Conservation (phyloP, 2,888 invertebrate species). For the Zonitis immaculata region DNA sequence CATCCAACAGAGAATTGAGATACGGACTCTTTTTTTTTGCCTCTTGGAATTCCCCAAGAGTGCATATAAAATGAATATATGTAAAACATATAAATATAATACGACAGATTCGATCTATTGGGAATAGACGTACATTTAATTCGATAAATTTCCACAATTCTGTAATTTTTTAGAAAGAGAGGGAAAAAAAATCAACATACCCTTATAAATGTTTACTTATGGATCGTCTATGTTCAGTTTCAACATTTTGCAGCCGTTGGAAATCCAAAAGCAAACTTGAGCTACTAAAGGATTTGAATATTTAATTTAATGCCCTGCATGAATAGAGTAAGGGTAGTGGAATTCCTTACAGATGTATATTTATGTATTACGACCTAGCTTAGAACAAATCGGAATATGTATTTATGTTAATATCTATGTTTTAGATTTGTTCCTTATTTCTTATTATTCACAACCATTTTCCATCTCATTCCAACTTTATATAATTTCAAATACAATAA, state of each 20-base stretch:
- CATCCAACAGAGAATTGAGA: constrained; percentile 18
- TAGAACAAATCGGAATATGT: constrained; percentile 34
- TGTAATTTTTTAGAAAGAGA: too few species aligned
- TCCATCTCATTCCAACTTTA: neutral
- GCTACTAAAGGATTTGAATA: constrained; percentile 19
- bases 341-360: constrained; percentile 28
- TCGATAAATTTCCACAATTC: constrained; percentile 34
- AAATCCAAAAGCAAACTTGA: constrained; percentile 13
- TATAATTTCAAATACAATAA: neutral
- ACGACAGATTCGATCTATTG: constrained; percentile 33
- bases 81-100: constrained; percentile 37
- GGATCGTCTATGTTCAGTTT: neutral
- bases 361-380: constrained; percentile 31
- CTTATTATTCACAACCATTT: too few species aligned
- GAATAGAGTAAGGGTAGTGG: constrained; percentile 18
- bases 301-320: constrained; percentile 20
- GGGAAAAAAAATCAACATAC: neutral
- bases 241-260: neutral
- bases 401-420: constrained; percentile 34
- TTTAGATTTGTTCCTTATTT: constrained; percentile 30
- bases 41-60: constrained; percentile 29
- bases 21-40: constrained; percentile 12
- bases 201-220: neutral
- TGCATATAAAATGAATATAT: constrained; percentile 36
- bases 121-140: constrained; percentile 33